Evolutionary conservation across 2,113 vertebrate genomes (phyloP).

Genomic region (Anhinga anhinga): DNA sequence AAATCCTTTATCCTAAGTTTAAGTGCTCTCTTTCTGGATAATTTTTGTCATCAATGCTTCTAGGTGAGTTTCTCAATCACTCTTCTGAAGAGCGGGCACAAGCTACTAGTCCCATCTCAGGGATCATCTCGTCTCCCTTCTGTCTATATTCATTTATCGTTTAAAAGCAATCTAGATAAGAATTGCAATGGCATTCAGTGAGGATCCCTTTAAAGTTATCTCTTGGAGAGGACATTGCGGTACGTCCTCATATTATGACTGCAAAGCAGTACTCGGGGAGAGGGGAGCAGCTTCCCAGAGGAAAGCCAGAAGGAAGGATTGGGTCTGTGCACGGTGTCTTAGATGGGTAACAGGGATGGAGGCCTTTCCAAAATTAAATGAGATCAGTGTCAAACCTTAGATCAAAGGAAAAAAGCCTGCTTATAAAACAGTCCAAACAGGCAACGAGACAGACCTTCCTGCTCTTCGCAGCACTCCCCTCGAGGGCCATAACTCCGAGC

Average conservation of each 20-base stretch:
- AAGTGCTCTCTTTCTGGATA: neutral
- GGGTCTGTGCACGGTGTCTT: fast-evolving
- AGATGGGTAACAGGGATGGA: neutral
- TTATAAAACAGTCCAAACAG: neutral
- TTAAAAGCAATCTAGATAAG: neutral
- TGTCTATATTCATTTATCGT: neutral
- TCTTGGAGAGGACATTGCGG: neutral
- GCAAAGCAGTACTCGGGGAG: too few species aligned
- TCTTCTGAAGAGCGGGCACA: neutral
- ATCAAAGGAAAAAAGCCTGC: neutral
- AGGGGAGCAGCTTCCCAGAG: neutral
- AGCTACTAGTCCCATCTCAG: neutral
- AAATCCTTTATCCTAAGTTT: neutral
- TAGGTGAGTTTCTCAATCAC: neutral
- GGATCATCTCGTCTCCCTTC: neutral
- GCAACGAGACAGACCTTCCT: neutral
- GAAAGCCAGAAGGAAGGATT: neutral
- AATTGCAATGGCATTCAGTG: fast-evolving
- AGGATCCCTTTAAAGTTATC: too few species aligned
- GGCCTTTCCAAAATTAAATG: neutral
- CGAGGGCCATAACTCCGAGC: neutral
- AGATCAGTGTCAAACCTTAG: neutral
- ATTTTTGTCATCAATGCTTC: neutral
- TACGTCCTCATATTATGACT: too few species aligned
- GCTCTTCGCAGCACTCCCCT: neutral